phyloP scores from a whole-genome alignment of 2,113 vertebrate genomes.

The Oreochromis niloticus region DNA sequence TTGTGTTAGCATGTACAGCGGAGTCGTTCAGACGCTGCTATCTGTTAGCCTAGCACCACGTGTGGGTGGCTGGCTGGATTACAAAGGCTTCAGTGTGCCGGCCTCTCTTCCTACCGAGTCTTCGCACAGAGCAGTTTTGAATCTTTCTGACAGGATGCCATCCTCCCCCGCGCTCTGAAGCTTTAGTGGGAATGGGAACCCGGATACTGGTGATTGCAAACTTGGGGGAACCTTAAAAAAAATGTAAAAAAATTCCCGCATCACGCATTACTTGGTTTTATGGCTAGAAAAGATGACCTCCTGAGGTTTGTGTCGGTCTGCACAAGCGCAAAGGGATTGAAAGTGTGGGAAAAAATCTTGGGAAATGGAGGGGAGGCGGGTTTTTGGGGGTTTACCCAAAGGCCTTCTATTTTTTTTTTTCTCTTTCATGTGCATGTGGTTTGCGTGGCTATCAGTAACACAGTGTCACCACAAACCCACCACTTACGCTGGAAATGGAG shows the following conservation, averaged over 20 bases:
- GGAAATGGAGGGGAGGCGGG: not conserved
- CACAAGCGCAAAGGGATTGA: conserved; percentile 1
- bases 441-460: conserved; percentile 1
- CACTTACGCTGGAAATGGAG: not conserved
- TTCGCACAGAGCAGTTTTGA: conserved; percentile 35
- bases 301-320: conserved; percentile 23
- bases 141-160: conserved; percentile 34
- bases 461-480: not conserved
- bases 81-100: conserved; percentile 67
- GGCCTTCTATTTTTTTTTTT: not conserved
- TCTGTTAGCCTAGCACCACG: conserved; percentile 26
- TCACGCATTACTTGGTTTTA: not conserved
- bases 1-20: not conserved
- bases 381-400: not conserved
- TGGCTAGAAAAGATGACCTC: not conserved
- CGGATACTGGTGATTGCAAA: not conserved
- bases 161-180: conserved; percentile 12
- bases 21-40: not conserved
- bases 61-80: conserved; percentile 49
- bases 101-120: conserved; percentile 45
- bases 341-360: conserved; percentile 56
- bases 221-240: conserved; percentile 1
- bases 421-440: not conserved
- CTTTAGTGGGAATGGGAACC: conserved; percentile 23
- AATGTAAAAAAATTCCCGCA: not conserved